These are phyloP conservation scores for Itoplectis maculator DNA, from an alignment of 2,888 invertebrate genomes.

Conservation along the genomic window DNA sequence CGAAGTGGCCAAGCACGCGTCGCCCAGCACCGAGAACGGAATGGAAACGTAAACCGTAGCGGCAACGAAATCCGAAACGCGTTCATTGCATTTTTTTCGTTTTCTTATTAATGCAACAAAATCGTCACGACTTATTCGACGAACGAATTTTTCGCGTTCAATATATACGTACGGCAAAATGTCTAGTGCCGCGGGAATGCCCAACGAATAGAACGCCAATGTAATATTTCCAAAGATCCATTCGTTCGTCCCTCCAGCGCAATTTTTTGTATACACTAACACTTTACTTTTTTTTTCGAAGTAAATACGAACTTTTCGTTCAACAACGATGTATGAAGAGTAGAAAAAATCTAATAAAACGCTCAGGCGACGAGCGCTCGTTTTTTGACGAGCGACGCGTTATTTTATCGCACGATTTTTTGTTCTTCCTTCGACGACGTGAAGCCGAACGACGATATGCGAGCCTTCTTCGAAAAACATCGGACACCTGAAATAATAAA, in stretches of 20 bases:
- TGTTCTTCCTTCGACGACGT: conserved; percentile 54
- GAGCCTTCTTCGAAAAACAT: conserved; percentile 79
- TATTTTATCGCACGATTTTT: background rate
- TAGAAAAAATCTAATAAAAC: conserved; percentile 53
- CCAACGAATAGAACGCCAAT: conserved; percentile 46
- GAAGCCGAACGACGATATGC: conserved; percentile 75
- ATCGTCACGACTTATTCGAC: conserved; percentile 1
- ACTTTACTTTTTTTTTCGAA: conserved; percentile 45
- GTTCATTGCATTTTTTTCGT: conserved; percentile 26
- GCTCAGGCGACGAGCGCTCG: conserved; percentile 20
- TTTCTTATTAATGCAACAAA: conserved; percentile 15
- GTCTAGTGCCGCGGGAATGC: conserved; percentile 25
- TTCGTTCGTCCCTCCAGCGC: conserved; percentile 30
- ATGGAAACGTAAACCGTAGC: conserved; percentile 58
- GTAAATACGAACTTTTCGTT: conserved; percentile 31
- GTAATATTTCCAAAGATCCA: conserved; percentile 64
- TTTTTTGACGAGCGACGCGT: background rate
- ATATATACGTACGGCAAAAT: conserved; percentile 28
- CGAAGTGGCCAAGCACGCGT: conserved; percentile 79
- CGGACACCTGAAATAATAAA: conserved; percentile 76
- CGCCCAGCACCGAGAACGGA: conserved; percentile 41
- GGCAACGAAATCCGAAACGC: background rate
- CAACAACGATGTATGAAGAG: conserved; percentile 45
- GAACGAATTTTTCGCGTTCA: conserved; percentile 34
- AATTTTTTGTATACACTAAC: conserved; percentile 52